Evolutionary conservation across 2,797 vertebrate species (phyloP), one percentile per base, ranked within the genome.

Genomic region (Pagetopsis macropterus): DNA sequence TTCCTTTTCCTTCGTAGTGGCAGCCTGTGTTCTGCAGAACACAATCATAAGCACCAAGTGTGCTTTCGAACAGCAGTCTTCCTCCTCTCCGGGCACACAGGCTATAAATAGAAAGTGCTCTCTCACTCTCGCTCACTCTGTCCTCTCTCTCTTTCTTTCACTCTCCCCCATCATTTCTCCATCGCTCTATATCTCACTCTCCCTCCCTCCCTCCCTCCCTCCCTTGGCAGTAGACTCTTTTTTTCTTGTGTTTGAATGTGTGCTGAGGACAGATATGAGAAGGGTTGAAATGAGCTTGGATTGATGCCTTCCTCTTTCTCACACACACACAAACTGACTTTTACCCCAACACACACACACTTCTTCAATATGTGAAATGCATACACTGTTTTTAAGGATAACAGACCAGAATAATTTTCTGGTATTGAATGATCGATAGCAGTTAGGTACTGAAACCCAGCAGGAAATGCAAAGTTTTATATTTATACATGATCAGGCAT

Each of bases 61-160:
- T 82, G 87, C 87, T 91, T 89, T 89, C 81, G 31, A 87, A 87
- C 85, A 89, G 90, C 88, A 87, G 82, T 81, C 81, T 78, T 87
- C 82, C 82, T 90, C 84, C 84, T 88, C 87, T 90, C 79, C 31
- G 82, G 85, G 89, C 89, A 85, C 86, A 75, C 48, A 2, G 76
- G 78, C 88, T 93, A 92, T 85, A 92, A 92, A 92, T 93, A 92
- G 92, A 91, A 83, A 87, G 82, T 78, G 80, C 88, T 86, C 85
- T 84, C 85, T 89, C 88, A 63, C 86, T 76, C 84, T 62, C 75
- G 68, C 69, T 79, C 80, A 55, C 76, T 82, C 81, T 76, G 63
- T 78, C 76, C 72, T 72, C 78, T 50, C 62, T 40, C 78, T 19
- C 60, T 41, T 60, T 19, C 60, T 41, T 59, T 23, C 52, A 9